Base-by-base conservation (phyloP, 2,888 invertebrate genomes). In the Polydrusus tereticollis region DNA sequence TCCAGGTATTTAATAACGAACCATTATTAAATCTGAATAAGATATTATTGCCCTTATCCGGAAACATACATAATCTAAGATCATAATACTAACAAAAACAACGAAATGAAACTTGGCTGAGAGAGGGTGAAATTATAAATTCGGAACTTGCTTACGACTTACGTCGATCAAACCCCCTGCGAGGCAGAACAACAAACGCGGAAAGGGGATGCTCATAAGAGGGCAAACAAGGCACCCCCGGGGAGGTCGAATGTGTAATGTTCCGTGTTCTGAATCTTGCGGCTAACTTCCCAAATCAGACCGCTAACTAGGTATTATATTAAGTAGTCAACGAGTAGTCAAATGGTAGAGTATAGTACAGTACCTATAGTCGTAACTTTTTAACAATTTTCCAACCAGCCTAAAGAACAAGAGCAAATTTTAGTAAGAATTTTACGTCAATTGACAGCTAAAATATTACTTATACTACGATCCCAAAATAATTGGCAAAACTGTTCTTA, bases 41-140 rank as follows among this genome's bases (percentile, higher is more conserved):
- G 65, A 65, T 65, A 65, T 65, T 55, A 65, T 55, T 65, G 55
- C 60, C 62, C 36, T 58, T 65, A 55, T 47, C 71, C 65, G 71
- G 71, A 71, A 71, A 71, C 65, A 64, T 65, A 65, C 66, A 71
- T 64, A 71, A 71, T 47, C 71, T 45, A 58, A 60, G 71, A 71
- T 71, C 60, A 71, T 71, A 60, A 66, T 71, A 66, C 71, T 65
- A 69, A 71, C 71, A 71, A 71, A 71, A 71, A 71, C 71, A 66
- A 55, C 26, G 66, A 60, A 71, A 71, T 71, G 65, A 71, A 71
- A 71, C 71, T 71, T 71, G 57, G 64, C 66, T 60, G 62, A 65
- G 71, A 65, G 71, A 71, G 71, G 71, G 71, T 59, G 66, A 66
- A 71, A 71, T 71, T 71, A 71, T 50, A 71, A 71, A 71, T 71